Percentiles rank a stretch among this genome's conserved stretches.
phyloP scores from a whole-genome alignment of 2,113 vertebrate genomes.

The Vombatus ursinus region DNA sequence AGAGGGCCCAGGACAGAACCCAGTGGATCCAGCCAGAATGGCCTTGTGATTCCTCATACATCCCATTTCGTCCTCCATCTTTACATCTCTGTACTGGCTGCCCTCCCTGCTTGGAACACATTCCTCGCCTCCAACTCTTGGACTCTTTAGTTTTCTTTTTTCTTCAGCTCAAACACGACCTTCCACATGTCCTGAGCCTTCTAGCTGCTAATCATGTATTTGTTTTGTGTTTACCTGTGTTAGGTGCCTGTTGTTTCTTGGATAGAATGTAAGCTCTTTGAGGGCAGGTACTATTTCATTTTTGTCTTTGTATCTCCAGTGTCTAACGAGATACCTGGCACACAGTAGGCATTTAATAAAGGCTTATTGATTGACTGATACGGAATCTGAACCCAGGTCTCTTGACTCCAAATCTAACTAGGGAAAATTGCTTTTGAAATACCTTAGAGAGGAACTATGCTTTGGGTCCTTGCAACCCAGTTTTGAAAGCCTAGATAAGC shows the following conservation, averaged over 20 bases:
- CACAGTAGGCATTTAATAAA: background rate
- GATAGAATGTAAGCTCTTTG: background rate
- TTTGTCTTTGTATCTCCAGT: background rate
- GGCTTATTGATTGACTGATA: background rate
- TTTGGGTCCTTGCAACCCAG: conserved; percentile 46
- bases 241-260: background rate
- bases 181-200: background rate
- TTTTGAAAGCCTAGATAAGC: conserved; percentile 63
- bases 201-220: background rate
- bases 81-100: background rate
- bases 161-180: background rate
- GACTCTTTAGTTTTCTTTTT: no score
- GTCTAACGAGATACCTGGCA: background rate
- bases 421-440: conserved; percentile 40
- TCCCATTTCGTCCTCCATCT: background rate
- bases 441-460: conserved; percentile 28
- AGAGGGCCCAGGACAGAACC: background rate
- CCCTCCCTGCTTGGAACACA: background rate
- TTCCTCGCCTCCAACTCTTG: background rate
- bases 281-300: background rate
- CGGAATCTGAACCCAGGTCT: background rate
- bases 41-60: no score
- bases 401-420: background rate
- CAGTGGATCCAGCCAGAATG: background rate
- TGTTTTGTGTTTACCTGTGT: background rate